phyloP scores from a whole-genome alignment of 2,888 invertebrate genomes.

The Anthrax anthrax region DNA sequence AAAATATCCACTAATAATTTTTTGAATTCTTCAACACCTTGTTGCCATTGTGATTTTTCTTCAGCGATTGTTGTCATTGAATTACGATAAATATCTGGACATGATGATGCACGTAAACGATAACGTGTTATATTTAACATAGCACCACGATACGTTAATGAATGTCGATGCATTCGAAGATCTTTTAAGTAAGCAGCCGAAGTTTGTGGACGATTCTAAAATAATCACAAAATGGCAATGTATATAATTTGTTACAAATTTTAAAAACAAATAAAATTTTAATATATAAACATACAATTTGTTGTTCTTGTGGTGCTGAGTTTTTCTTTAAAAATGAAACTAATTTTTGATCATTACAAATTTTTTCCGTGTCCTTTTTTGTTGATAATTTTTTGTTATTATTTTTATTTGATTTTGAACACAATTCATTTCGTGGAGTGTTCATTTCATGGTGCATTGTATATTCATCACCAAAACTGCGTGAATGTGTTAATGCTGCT shows the following conservation, averaged over 20 bases:
- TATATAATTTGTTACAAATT: not conserved
- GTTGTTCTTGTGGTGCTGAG: conserved; percentile 2
- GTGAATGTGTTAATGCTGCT: conserved; percentile 54
- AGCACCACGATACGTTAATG: conserved; percentile 69
- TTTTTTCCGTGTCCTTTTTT: conserved; percentile 5
- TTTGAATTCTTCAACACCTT: conserved; percentile 63
- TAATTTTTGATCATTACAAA: conserved; percentile 13
- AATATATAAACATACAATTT: conserved; percentile 3
- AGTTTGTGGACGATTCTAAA: conserved; percentile 9
- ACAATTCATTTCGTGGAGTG: not conserved
- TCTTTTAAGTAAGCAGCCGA: conserved; percentile 51
- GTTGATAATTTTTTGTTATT: conserved; percentile 4
- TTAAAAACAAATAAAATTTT: too few species aligned
- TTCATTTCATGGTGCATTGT: conserved; percentile 15
- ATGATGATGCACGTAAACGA: conserved; percentile 68
- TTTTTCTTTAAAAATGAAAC: conserved; percentile 11
- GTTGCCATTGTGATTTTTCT: conserved; percentile 53
- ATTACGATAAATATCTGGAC: conserved; percentile 79
- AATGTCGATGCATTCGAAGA: conserved; percentile 58
- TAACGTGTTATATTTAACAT: conserved; percentile 74
- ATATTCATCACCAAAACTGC: conserved; percentile 51
- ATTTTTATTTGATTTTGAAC: conserved; percentile 4
- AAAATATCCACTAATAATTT: conserved; percentile 61
- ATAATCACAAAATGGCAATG: too few species aligned
- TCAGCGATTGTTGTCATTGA: conserved; percentile 76